A percentile compares a stretch with the other conserved stretches of the same genome.
Conservation (phyloP, 2,888 invertebrate genomes). For the Cryptops parisi region DNA sequence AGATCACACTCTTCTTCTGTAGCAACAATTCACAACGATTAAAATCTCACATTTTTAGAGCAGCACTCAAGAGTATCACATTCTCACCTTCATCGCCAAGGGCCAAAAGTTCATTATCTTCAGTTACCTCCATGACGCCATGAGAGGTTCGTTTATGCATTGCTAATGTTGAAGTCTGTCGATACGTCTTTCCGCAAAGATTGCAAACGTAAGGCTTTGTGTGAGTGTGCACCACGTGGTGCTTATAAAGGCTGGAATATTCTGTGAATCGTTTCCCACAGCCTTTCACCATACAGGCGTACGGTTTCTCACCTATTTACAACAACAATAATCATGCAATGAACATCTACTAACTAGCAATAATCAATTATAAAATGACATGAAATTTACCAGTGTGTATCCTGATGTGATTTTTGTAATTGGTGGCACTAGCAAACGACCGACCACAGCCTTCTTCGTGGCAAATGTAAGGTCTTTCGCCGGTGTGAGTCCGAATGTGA, state of each 20-base stretch:
- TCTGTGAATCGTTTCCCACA: constrained; percentile 52
- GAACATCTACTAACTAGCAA: background rate
- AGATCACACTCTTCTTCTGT: constrained; percentile 2
- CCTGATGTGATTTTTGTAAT: constrained; percentile 51
- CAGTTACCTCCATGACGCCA: constrained; percentile 23
- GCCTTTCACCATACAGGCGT: constrained; percentile 43
- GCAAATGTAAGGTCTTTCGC: constrained; percentile 49
- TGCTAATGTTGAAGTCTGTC: constrained; percentile 45
- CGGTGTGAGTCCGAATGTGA: constrained; percentile 51
- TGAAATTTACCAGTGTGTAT: constrained; percentile 43
- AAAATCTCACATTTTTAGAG: background rate
- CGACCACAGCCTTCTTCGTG: constrained; percentile 43
- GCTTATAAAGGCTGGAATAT: constrained; percentile 53
- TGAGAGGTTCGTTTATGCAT: constrained; percentile 47
- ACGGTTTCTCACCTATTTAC: constrained; percentile 43
- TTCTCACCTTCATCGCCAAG: constrained; percentile 6
- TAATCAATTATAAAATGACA: background rate
- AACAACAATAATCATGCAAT: constrained; percentile 4
- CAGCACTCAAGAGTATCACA: background rate
- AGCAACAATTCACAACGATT: background rate
- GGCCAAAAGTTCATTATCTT: constrained; percentile 1
- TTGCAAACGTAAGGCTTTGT: constrained; percentile 43
- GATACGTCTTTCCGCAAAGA: constrained; percentile 43
- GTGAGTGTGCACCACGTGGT: constrained; percentile 46
- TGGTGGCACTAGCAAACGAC: constrained; percentile 51